phyloP scores from a whole-genome alignment of 2,888 invertebrate genomes.

The Cecidostiba fungosa region DNA sequence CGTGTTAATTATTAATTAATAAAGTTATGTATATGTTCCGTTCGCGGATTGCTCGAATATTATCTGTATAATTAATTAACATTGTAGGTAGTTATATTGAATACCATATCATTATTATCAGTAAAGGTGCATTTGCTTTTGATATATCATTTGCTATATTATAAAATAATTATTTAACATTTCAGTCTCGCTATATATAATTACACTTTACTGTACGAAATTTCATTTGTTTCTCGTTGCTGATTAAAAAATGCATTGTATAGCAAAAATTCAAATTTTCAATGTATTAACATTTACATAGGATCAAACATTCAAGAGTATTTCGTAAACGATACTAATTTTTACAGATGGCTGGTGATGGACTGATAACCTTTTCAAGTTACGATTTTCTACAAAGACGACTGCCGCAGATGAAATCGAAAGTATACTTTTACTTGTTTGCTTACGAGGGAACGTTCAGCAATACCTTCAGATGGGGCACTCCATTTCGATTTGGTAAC shows the following conservation, averaged over 20 bases:
- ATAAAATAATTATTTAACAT: neutral
- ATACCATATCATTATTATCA: neutral
- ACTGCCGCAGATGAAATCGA: constrained; percentile 68
- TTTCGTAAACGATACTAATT: too few species aligned
- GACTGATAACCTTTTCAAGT: constrained; percentile 65
- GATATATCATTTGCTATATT: too few species aligned
- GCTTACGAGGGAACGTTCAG: constrained; percentile 72
- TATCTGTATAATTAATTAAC: constrained; percentile 5
- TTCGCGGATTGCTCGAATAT: neutral
- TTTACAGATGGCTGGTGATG: constrained; percentile 69
- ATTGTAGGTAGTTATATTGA: neutral
- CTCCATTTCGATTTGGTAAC: constrained; percentile 68
- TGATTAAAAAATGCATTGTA: too few species aligned
- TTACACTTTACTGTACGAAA: too few species aligned
- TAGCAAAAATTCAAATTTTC: too few species aligned
- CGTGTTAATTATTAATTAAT: neutral
- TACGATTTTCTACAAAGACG: constrained; percentile 66
- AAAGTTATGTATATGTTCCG: neutral
- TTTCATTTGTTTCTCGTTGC: too few species aligned
- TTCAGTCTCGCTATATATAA: neutral
- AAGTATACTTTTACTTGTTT: constrained; percentile 71
- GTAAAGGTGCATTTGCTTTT: neutral
- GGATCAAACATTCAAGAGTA: too few species aligned
- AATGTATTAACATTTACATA: too few species aligned
- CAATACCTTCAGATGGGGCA: constrained; percentile 57